Evolutionary conservation across 2,113 vertebrate species (phyloP), one percentile per base, ranked within the genome.

Genomic region (Burhinus oedicnemus): DNA sequence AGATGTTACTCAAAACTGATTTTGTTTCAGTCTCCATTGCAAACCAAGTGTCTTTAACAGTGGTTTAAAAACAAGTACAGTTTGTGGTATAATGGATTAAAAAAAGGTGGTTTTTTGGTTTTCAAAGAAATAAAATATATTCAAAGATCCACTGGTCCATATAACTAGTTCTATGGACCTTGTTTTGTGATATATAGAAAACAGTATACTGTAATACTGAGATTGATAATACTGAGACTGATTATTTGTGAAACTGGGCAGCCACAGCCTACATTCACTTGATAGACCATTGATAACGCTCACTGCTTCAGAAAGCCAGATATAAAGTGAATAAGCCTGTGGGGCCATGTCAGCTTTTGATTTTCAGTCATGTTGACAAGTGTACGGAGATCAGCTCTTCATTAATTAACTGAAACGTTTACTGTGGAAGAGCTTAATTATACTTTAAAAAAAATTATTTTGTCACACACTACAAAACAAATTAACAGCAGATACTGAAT

Each of bases 381-480:
- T 36, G 5, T 77, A 80, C 61, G 49, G 21, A 88, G 36, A 85
- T 69, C 44, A 78, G 13, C 3, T 76, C 36, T 80, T 80, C 45
- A 65, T 72, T 78, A 88, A 55, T 83, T 85, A 76, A 69, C 17
- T 49, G 66, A 95, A 95, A 80, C 54, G 13, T 90, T 96, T 89
- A 78, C 69, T 87, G 8, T 54, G 16, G 62, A 86, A 91, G 77
- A 75, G 22, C 20, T 69, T 87, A 83, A 80, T 80, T 86, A 80
- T 45, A 57, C 29, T 65, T 85, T 22, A 25, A 45, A 81, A 27
- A 30, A 78, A 74, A 42, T 52, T 74, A 27, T 72, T 92, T 90
- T 76, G 9, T 79, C 71, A 62, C 55, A 61, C 34, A 70, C 74
- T 89, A 18, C 22, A 68, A 65, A 86, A 16, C 15, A 83, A 92